A percentile compares a stretch with the other conserved stretches of the same genome.
These are phyloP conservation scores for Protaetia brevitarsis DNA, from an alignment of 1,140 invertebrate genomes.

Conservation along the genomic window DNA sequence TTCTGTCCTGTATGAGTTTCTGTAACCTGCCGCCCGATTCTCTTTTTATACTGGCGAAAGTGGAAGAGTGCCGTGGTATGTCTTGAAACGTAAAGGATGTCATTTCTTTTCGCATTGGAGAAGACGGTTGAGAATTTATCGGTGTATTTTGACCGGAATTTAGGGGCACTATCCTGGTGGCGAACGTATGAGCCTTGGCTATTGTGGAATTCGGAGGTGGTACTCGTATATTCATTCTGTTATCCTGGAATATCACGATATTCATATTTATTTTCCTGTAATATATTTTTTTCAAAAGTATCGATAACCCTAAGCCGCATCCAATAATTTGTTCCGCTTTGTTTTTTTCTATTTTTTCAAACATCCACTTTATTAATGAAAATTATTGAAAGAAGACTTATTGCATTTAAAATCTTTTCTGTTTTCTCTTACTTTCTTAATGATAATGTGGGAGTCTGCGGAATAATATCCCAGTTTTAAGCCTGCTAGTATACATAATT, in stretches of 20 bases:
- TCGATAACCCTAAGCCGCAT: no score
- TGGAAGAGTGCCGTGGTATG: slow-evolving; percentile 13
- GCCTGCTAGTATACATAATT: no score
- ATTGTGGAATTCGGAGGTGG: neutral
- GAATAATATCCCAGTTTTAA: no score
- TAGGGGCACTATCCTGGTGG: slow-evolving; percentile 45
- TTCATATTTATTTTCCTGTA: no score
- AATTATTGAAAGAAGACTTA: no score
- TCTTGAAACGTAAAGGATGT: slow-evolving; percentile 53
- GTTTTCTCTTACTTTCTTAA: no score
- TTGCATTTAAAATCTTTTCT: no score
- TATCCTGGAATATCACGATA: slow-evolving; percentile 19
- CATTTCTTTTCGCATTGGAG: slow-evolving; percentile 63
- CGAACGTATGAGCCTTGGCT: slow-evolving; percentile 18
- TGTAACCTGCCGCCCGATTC: slow-evolving; percentile 48
- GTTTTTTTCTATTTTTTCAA: no score
- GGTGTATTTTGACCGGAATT: slow-evolving; percentile 45
- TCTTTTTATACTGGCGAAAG: slow-evolving; percentile 37
- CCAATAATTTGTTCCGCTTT: no score
- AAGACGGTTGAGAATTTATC: slow-evolving; percentile 59
- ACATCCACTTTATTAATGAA: no score
- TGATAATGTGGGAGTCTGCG: no score
- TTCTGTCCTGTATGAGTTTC: slow-evolving; percentile 48
- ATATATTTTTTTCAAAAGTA: no score
- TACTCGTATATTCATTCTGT: neutral